phyloP scores from a whole-genome alignment of 2,113 vertebrate genomes.

The Leuciscus idus region DNA sequence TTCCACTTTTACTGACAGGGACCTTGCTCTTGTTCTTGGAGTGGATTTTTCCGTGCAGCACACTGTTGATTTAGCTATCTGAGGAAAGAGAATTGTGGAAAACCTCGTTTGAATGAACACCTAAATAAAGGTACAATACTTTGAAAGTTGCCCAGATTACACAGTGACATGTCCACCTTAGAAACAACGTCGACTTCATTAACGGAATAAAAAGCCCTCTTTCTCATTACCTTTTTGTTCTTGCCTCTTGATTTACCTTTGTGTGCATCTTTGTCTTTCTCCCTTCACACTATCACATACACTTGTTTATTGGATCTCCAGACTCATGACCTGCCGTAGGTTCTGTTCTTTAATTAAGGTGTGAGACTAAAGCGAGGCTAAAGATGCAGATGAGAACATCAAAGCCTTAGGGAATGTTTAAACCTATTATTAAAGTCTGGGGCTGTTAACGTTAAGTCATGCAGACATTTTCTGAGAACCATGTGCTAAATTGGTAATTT shows the following conservation, averaged over 20 bases:
- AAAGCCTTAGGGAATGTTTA: constrained; percentile 28
- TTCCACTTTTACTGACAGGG: not conserved
- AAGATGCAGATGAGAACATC: not conserved
- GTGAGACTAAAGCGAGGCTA: constrained; percentile 15
- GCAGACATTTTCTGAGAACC: not conserved
- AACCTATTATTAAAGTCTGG: not conserved
- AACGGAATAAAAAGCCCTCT: not conserved
- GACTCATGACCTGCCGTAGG: not conserved
- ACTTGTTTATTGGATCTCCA: constrained; percentile 13
- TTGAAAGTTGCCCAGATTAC: not conserved
- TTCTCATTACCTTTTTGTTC: not conserved
- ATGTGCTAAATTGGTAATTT: not conserved
- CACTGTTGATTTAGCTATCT: not conserved
- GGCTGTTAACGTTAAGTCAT: not conserved
- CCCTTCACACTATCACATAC: not conserved
- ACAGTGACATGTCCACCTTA: not conserved
- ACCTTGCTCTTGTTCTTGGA: not conserved
- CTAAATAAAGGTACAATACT: constrained; percentile 3
- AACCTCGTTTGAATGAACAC: not conserved
- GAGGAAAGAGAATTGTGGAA: not conserved
- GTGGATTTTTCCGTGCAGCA: not conserved
- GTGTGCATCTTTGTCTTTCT: not conserved
- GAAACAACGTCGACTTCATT: not conserved
- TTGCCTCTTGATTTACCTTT: not conserved
- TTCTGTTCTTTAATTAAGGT: constrained; percentile 28